Base-by-base conservation (phyloP, 2,888 invertebrate genomes). In the Nesidiocoris tenuis region DNA sequence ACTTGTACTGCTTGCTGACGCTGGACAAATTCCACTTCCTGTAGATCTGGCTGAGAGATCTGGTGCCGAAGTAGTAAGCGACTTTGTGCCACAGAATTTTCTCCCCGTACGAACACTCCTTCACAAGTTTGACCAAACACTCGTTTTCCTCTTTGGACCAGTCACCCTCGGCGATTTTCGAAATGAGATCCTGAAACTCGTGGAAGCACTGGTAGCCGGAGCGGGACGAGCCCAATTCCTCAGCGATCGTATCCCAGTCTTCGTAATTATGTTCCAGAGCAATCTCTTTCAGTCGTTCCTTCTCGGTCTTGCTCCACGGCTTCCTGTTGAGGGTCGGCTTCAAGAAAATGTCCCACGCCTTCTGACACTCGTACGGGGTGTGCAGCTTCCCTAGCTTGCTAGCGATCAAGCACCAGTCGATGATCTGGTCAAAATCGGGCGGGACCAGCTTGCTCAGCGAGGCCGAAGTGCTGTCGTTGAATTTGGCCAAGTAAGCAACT, bases 241-340 rank as follows among this genome's bases (percentile, higher is more conserved):
- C 1, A 16, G 74, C 74, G n/a, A 74, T 65, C 16, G 56, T 57
- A 21, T 74, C 74, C 74, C 74, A 74, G n/a, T 74, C 65, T 59
- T 74, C 24, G 19, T 56, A 74, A 39, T 74, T 74, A 7, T 65
- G 21, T 22, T 74, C 25, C n/a, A 74, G 65, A 3, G 65, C 65
- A 12, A 54, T 21, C n/a, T n/a, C 17, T 19, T 65, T 65, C 17
- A 74, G 19, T n/a, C 65, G 54, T 23, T 65, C 74, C 56, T 55
- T 65, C 64, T 74, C 74, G n/a, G 12, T 24, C 19, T 19, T 23
- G 9, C 39, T 21, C 74, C 74, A 74, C 23, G 64, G 64, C 25
- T 74, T 66, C 74, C 64, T 64, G 57, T 74, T 74, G 56, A 74
- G 25, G 16, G 19, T 22, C n/a, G 74, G 74, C 18, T 25, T 64